Base-by-base conservation (phyloP, 2,797 vertebrate genomes). In the Spinus olivaceus region DNA sequence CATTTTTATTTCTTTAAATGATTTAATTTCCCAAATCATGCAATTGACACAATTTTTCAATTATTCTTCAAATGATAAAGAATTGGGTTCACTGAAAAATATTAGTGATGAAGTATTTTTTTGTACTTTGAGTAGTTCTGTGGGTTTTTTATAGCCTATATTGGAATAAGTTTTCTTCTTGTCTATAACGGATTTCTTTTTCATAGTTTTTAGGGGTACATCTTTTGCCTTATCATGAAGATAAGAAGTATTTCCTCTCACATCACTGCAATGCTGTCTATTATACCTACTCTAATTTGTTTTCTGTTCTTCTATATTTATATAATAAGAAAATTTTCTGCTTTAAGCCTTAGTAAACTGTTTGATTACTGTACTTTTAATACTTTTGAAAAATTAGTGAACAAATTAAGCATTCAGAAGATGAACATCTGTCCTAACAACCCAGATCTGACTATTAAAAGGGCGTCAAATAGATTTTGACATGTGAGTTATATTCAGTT, bases 281-380 rank as follows among this genome's bases (percentile, higher is more conserved):
- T 81, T 95, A 63, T 92, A 74, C 81, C 71, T 82, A 82, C 27
- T 88, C 33, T 80, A 72, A 91, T 91, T 92, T 86, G 14, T 39
- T 87, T 93, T 93, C 81, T 96, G 10, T 61, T 94, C 30, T 85
- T 61, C 51, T 86, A 19, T 94, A 95, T 85, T 94, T 30, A 78
- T 81, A 54, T 44, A 96, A 92, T 44, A 92, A 90, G 37, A 86
- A 95, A 96, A 91, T 83, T 88, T 60, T 30, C 59, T 95, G 60
- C 21, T 88, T 74, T 88, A 91, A 93, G 10, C 44, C 30, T 61
- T 64, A 89, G 60, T 30, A 95, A 88, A 90, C 37, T 95, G 71
- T 81, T 94, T 19, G 66, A 15, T 81, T 22, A 85, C 32, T 69
- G 18, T 88, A 8, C 6, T 94, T 96, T 80, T 87, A 65, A 70